phyloP scores from a whole-genome alignment of 2,113 vertebrate species.

The Alligator sinensis region DNA sequence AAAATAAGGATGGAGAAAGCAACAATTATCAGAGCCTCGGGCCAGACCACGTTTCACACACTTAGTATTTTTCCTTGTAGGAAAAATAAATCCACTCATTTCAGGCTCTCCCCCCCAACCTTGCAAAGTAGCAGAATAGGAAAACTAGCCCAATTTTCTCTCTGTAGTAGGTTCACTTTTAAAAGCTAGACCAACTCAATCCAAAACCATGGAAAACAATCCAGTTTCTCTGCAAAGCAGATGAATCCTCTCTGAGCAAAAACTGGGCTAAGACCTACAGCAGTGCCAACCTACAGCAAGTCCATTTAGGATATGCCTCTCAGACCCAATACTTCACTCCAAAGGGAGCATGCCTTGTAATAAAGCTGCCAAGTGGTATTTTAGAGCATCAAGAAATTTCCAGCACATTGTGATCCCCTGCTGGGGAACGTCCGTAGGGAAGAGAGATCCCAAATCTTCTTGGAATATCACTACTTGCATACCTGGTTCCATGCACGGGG shows the following conservation, averaged over 20 bases:
- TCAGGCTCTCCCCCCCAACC: slow-evolving; percentile 66
- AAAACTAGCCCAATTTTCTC: slow-evolving; percentile 63
- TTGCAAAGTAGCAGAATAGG: slow-evolving; percentile 71
- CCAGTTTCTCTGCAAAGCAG: slow-evolving; percentile 75
- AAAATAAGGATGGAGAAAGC: not conserved
- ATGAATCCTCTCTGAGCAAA: slow-evolving; percentile 73
- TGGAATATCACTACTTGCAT: not conserved
- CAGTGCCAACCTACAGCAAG: slow-evolving; percentile 70
- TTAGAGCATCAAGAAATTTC: slow-evolving; percentile 78
- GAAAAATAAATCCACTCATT: slow-evolving; percentile 67
- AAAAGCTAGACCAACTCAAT: slow-evolving; percentile 74
- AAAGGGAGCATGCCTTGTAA: slow-evolving; percentile 64
- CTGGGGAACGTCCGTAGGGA: slow-evolving; percentile 67
- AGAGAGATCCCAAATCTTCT: slow-evolving; percentile 42
- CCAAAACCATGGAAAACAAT: slow-evolving; percentile 71
- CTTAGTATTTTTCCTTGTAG: slow-evolving; percentile 66
- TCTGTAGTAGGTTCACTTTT: slow-evolving; percentile 71
- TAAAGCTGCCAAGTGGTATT: slow-evolving; percentile 78
- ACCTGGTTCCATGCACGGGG: not conserved
- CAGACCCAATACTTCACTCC: slow-evolving; percentile 71
- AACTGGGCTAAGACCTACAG: slow-evolving; percentile 56
- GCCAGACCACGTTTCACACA: no score
- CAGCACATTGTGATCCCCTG: slow-evolving; percentile 66
- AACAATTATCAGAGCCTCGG: not conserved
- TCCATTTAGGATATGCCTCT: slow-evolving; percentile 76